A percentile compares a stretch with the other conserved stretches of the same genome.
Evolutionary conservation across 1,140 invertebrate species (phyloP).

Genomic region (Tribolium castaneum): DNA sequence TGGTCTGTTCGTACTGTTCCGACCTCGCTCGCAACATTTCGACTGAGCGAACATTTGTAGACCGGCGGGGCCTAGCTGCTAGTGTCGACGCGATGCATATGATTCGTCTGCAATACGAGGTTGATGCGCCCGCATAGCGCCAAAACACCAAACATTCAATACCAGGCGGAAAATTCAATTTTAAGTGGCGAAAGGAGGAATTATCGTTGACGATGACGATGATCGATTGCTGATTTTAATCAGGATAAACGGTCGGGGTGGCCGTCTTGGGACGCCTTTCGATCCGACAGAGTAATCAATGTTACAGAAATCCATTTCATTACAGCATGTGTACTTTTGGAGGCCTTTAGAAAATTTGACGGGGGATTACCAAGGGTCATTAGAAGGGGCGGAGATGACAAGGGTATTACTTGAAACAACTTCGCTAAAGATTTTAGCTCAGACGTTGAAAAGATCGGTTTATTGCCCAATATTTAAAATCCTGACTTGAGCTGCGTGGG

Average conservation of each 20-base stretch:
- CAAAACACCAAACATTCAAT: background rate
- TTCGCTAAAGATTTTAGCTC: too few relatives aligned
- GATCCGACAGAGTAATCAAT: constrained; percentile 11
- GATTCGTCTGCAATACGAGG: constrained; percentile 29
- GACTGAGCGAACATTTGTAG: too few relatives aligned
- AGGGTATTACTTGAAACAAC: background rate
- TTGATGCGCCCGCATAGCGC: constrained; percentile 35
- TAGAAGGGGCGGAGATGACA: background rate
- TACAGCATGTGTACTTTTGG: background rate
- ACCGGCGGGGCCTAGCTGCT: too few relatives aligned
- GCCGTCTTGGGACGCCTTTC: background rate
- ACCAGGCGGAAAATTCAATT: background rate
- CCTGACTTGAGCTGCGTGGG: too few relatives aligned
- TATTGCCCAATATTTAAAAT: too few relatives aligned
- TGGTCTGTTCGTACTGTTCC: too few relatives aligned
- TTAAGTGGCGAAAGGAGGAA: background rate
- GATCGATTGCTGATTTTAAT: constrained; percentile 35
- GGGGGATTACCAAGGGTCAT: background rate
- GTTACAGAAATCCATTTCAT: constrained; percentile 17
- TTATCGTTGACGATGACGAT: constrained; percentile 26
- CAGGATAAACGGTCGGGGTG: constrained; percentile 11
- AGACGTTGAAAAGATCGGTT: too few relatives aligned
- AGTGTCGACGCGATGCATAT: constrained; percentile 22
- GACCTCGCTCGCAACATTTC: too few relatives aligned
- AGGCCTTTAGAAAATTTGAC: constrained; percentile 13